Evolutionary conservation across 2,888 invertebrate species (phyloP).

Genomic region (Mechanitis messenoides): DNA sequence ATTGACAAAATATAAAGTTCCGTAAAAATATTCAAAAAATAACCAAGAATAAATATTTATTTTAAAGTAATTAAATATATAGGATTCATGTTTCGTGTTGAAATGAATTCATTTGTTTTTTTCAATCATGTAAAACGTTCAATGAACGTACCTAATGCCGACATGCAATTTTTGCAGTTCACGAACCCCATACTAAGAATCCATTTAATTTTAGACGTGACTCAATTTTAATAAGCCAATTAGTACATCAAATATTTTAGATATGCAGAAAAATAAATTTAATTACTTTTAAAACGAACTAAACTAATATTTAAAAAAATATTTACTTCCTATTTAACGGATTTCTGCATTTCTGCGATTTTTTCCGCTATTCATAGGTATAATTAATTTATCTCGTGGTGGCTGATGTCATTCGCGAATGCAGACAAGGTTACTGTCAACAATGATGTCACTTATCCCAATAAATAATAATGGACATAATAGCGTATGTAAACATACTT

Average conservation of each 20-base stretch:
- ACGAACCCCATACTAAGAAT: slow-evolving; percentile 2
- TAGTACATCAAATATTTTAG: too few species aligned
- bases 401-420: slow-evolving; percentile 63
- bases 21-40: neutral
- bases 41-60: slow-evolving; percentile 11
- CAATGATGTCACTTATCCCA: slow-evolving; percentile 64
- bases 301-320: too few species aligned
- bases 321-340: neutral
- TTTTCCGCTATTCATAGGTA: slow-evolving; percentile 31
- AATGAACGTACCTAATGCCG: slow-evolving; percentile 3
- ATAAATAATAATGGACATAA: slow-evolving; percentile 44
- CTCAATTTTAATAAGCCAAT: neutral
- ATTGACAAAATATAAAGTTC: neutral
- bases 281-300: too few species aligned
- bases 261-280: too few species aligned
- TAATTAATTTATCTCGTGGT: slow-evolving; percentile 42
- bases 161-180: slow-evolving; percentile 16
- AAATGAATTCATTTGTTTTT: slow-evolving; percentile 13
- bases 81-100: slow-evolving; percentile 9
- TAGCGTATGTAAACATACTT: slow-evolving; percentile 8
- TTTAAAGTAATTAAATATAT: slow-evolving; percentile 19
- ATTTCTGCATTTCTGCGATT: slow-evolving; percentile 9
- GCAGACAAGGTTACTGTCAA: slow-evolving; percentile 68
- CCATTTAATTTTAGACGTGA: slow-evolving; percentile 3
- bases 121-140: slow-evolving; percentile 7